Evolutionary conservation across 2,113 vertebrate species (phyloP).

Genomic region (Myocastor coypus): DNA sequence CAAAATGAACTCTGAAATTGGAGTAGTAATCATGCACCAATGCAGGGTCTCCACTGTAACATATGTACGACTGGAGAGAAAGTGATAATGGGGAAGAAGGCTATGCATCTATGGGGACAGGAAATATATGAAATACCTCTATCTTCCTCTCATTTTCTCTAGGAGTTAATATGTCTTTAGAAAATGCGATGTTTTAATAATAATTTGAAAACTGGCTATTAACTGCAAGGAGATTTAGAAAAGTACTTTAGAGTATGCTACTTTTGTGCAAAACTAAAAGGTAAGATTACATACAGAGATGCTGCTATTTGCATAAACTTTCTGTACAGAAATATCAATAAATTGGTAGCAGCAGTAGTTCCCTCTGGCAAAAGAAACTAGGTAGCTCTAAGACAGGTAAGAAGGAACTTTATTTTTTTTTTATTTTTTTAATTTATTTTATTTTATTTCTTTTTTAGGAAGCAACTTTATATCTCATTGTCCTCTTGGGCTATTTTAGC

Average conservation of each 20-base stretch:
- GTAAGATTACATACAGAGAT: background rate
- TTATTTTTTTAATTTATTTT: too few relatives aligned
- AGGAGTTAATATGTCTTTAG: background rate
- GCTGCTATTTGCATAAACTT: background rate
- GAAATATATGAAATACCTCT: background rate
- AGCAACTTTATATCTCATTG: too few relatives aligned
- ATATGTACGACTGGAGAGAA: background rate
- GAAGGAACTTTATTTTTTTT: background rate
- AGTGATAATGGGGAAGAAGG: background rate
- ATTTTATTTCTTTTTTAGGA: too few relatives aligned
- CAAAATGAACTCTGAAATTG: background rate
- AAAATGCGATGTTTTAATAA: background rate
- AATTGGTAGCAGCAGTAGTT: background rate
- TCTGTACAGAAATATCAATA: background rate
- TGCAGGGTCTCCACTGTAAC: background rate
- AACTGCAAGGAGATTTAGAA: background rate
- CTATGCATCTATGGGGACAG: background rate
- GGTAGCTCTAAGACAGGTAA: background rate
- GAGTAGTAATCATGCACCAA: background rate
- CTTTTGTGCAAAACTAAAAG: constrained; percentile 36
- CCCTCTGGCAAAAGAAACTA: background rate
- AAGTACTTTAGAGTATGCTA: background rate
- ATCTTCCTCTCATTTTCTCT: background rate
- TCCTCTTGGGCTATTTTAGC: background rate
- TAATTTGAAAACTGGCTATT: background rate